phyloP scores from a whole-genome alignment of 2,797 vertebrate species.

The Poecilia gillii region DNA sequence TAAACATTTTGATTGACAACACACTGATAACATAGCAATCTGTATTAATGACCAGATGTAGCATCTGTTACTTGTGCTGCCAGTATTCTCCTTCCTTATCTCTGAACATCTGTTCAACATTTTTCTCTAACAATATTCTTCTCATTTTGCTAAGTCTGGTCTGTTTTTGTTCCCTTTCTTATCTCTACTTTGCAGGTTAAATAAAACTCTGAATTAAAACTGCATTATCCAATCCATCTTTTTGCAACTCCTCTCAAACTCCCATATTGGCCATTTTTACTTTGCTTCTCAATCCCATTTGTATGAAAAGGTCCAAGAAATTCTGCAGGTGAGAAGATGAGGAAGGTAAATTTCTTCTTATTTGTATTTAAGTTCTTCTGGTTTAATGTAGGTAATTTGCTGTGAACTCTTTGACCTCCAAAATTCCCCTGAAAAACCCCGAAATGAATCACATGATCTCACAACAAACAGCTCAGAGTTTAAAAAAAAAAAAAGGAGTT shows the following conservation, averaged over 20 bases:
- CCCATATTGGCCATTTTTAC: no score
- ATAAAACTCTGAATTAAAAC: not conserved
- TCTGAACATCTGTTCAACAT: not conserved
- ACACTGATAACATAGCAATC: not conserved
- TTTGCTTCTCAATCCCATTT: not conserved
- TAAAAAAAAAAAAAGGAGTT: constrained; percentile 12
- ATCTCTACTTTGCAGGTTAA: not conserved
- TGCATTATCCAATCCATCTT: not conserved
- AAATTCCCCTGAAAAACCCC: not conserved
- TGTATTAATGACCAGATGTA: not conserved
- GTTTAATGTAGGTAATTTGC: not conserved
- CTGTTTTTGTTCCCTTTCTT: not conserved
- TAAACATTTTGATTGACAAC: not conserved
- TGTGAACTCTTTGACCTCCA: not conserved
- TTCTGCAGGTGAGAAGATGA: not conserved
- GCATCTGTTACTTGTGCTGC: not conserved
- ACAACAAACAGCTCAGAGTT: not conserved
- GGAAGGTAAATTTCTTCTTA: not conserved
- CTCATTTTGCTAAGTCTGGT: not conserved
- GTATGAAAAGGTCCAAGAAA: not conserved
- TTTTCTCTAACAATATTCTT: not conserved
- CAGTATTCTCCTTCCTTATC: not conserved
- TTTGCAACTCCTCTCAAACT: not conserved
- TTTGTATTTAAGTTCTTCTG: not conserved
- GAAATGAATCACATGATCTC: not conserved